Conservation (phyloP, 2,888 invertebrate species). For the Callinectes sapidus region DNA sequence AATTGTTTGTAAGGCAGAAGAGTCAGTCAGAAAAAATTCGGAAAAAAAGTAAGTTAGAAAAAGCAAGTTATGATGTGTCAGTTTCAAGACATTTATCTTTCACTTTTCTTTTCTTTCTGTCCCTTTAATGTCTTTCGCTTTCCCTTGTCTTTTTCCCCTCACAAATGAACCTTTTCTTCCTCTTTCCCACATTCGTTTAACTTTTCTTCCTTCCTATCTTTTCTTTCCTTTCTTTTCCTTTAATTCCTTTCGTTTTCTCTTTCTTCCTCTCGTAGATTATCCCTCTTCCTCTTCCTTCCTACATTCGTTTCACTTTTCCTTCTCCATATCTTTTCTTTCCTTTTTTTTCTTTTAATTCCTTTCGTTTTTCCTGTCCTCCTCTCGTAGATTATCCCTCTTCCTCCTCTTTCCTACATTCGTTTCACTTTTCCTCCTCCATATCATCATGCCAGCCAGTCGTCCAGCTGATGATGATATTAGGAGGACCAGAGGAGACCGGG, state of each 20-base stretch:
- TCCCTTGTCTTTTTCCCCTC: neutral
- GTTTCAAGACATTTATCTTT: too few relatives aligned
- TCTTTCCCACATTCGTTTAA: too few relatives aligned
- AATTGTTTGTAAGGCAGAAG: too few relatives aligned
- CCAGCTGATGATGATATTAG: constrained; percentile 22
- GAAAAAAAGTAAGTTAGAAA: too few relatives aligned
- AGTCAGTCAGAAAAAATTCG: too few relatives aligned
- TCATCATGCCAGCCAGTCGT: neutral
- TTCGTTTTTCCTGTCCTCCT: neutral
- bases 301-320: neutral
- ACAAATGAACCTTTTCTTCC: too few relatives aligned
- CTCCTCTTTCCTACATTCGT: neutral
- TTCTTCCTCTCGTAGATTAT: neutral
- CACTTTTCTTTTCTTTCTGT: neutral
- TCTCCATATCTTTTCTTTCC: too few relatives aligned
- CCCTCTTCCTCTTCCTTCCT: neutral
- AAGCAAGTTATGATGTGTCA: too few relatives aligned
- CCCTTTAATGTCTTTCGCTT: too few relatives aligned
- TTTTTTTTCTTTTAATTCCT: neutral
- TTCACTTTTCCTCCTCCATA: neutral
- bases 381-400: neutral
- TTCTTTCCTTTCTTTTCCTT: neutral
- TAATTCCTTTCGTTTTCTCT: neutral
- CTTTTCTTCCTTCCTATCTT: neutral
- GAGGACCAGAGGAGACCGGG: neutral